Evolutionary conservation across 2,113 vertebrate genomes (phyloP).

Genomic region (Atrichornis clamosus): DNA sequence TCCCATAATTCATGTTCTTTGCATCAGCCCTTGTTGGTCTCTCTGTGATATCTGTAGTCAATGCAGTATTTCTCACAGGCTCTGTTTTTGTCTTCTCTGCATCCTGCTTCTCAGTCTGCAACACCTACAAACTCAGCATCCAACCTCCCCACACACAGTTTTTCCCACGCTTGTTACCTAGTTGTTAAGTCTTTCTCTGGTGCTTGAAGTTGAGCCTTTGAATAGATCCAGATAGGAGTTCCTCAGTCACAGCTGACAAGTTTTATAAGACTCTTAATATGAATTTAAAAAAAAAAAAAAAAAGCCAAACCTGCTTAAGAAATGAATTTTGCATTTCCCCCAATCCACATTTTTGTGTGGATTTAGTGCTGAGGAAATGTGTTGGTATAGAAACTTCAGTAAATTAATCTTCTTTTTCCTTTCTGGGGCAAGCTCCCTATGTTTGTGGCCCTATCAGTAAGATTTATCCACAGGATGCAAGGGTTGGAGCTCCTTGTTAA

Average conservation of each 20-base stretch:
- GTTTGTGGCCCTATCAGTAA: background rate
- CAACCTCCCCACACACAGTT: background rate
- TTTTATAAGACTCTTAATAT: constrained; percentile 5
- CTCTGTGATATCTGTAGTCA: background rate
- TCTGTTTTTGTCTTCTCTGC: constrained; percentile 37
- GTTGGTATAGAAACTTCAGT: background rate
- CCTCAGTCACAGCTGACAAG: constrained; percentile 22
- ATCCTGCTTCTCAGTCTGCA: constrained; percentile 44
- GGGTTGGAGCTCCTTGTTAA: background rate
- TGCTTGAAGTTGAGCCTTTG: constrained; percentile 25
- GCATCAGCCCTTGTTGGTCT: background rate
- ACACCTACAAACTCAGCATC: constrained; percentile 56
- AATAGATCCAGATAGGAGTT: constrained; percentile 38
- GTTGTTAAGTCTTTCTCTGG: constrained; percentile 37
- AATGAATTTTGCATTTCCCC: background rate
- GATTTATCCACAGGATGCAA: background rate
- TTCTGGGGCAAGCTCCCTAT: background rate
- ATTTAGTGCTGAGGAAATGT: background rate
- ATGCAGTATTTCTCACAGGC: background rate
- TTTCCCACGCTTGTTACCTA: constrained; percentile 20
- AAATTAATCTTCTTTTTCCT: background rate
- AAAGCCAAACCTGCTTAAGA: background rate
- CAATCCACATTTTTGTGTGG: background rate
- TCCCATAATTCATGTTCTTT: background rate
- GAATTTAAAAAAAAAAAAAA: background rate